Percentiles rank a stretch among this genome's conserved stretches.
Evolutionary conservation across 2,797 vertebrate species (phyloP).

Genomic region (Eurystomus glaucurus): DNA sequence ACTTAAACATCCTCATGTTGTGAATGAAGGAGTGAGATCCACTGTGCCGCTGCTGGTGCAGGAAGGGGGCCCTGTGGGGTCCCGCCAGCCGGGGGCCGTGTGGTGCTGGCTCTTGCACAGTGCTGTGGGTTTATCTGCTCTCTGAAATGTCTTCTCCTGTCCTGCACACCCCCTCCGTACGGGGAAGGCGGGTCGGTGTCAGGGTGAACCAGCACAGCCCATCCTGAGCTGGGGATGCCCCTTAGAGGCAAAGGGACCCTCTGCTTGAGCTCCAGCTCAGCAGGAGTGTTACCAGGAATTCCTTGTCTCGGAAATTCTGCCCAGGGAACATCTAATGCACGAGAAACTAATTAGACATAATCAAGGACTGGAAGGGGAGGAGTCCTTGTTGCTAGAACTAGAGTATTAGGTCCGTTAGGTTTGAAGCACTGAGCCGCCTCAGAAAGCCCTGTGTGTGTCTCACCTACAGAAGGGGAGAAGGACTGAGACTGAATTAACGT

Average conservation of each 20-base stretch:
- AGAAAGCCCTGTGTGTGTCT: neutral
- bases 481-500: neutral
- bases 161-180: no score
- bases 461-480: neutral
- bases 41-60: neutral
- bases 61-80: neutral
- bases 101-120: neutral
- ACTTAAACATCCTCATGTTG: neutral
- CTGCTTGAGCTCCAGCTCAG: neutral
- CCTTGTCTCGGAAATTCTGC: neutral
- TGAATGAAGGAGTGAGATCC: neutral
- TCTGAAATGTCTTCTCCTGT: neutral
- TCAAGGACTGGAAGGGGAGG: neutral
- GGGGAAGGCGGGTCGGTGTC: no score
- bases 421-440: neutral
- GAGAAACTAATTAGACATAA: neutral
- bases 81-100: no score
- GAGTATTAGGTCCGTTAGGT: neutral
- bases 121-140: neutral
- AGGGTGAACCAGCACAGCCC: neutral
- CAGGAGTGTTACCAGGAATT: neutral
- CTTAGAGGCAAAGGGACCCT: neutral
- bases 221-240: neutral
- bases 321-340: neutral
- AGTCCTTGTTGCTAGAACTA: neutral